phyloP scores from a whole-genome alignment of 2,888 invertebrate genomes.

The Apotomis turbidana region DNA sequence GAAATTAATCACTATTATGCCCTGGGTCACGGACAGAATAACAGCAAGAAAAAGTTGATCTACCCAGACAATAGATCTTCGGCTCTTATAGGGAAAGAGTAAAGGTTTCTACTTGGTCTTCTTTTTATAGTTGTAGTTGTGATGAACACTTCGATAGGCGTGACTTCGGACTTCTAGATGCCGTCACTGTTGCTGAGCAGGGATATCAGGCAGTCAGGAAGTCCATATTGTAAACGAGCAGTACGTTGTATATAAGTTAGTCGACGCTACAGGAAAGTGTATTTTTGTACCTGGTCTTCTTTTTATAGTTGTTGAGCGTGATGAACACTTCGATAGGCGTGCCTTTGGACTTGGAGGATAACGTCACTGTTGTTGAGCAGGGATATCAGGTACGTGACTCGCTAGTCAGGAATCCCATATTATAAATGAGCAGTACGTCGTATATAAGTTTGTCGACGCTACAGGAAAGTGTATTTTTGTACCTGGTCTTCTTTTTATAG shows the following conservation, averaged over 20 bases:
- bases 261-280: no score
- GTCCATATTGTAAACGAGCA: slow-evolving; percentile 86
- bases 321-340: slow-evolving; percentile 83
- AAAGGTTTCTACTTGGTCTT: slow-evolving; percentile 83
- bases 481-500: slow-evolving; percentile 86
- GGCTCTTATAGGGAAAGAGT: slow-evolving; percentile 29
- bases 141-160: slow-evolving; percentile 83
- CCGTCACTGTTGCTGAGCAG: slow-evolving; percentile 77
- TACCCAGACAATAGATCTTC: no score
- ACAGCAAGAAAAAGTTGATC: no score
- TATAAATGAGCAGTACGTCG: slow-evolving; percentile 85
- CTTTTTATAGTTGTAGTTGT: slow-evolving; percentile 84
- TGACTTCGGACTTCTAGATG: slow-evolving; percentile 70
- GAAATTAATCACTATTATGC: no score
- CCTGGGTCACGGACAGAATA: slow-evolving; percentile 83
- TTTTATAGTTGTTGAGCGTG: slow-evolving; percentile 85
- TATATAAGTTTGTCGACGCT: slow-evolving; percentile 41
- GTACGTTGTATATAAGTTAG: slow-evolving; percentile 65
- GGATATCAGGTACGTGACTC: slow-evolving; percentile 80
- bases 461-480: slow-evolving; percentile 34
- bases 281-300: slow-evolving; percentile 81
- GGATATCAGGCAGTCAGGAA: slow-evolving; percentile 83
- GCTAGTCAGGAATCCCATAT: slow-evolving; percentile 84
- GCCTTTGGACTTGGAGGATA: slow-evolving; percentile 69
- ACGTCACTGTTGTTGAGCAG: slow-evolving; percentile 77